Base-by-base conservation (phyloP, 2,797 vertebrate species). In the Ciconia nigra region DNA sequence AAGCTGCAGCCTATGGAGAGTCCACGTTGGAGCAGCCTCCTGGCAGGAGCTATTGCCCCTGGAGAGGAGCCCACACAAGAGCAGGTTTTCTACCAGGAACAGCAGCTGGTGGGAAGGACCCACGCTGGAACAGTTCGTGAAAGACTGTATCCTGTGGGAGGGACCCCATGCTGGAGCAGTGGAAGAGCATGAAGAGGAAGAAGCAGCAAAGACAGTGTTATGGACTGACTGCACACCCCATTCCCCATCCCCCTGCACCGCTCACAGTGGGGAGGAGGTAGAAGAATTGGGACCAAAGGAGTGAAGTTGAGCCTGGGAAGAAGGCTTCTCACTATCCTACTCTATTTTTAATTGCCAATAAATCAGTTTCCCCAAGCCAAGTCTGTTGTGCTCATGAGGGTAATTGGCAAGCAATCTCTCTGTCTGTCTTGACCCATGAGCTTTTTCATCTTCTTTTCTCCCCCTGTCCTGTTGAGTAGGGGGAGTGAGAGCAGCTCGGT, bases 181-280 rank as follows among this genome's bases (percentile, higher is more conserved):
- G 39, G 21, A 79, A 51, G 59, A 54, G 8, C 0, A 0, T 51
- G 58, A 91, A 47, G 25, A 70, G 67, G 62, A 80, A 72, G 46
- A 35, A 85, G 25, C 26, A 37, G 42, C 17, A n/a, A 54, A 91
- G 12, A 20, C 22, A 21, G n/a, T 37, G 6, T 42, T 83, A 2
- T 0, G 4, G 21, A 15, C 44, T 51, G 39, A 62, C 31, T 4
- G 6, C 25, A 80, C 3, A 4, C 25, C 13, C 2, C 8, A 0
- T 69, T 65, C 7, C 22, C 28, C 4, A 4, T 28, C 13, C 17
- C 9, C 4, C 5, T n/a, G 54, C 1, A 3, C 26, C 0, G 1
- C 52, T 65, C 1, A 4, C 28, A 8, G 8, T 67, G 31, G 10
- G 47, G 55, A 63, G 61, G 29, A 44, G 16, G 16, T 13, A 12